phyloP scores from a whole-genome alignment of 1,140 invertebrate genomes.

The Zaprionus vittiger region DNA sequence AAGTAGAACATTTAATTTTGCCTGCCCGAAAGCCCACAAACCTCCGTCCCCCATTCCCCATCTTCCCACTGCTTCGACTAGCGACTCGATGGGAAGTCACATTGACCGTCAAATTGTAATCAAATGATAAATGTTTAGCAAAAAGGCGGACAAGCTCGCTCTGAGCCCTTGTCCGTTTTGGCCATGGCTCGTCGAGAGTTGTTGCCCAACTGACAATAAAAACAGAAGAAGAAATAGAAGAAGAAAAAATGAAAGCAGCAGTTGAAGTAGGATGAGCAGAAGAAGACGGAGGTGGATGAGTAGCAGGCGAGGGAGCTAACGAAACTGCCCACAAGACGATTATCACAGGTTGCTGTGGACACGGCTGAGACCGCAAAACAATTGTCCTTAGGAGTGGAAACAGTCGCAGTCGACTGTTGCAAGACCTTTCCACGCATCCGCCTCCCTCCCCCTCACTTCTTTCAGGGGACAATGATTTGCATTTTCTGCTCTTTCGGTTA shows the following conservation, averaged over 20 bases:
- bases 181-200: constrained; percentile 27
- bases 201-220: constrained; percentile 49
- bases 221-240: constrained; percentile 19
- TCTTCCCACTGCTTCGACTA: background rate
- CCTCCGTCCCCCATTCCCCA: background rate
- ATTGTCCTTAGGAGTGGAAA: constrained; percentile 33
- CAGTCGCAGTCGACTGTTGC: constrained; percentile 12
- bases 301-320: background rate
- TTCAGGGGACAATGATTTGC: constrained; percentile 60
- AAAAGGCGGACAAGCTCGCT: constrained; percentile 23
- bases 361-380: constrained; percentile 39
- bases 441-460: constrained; percentile 3
- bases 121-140: constrained; percentile 71
- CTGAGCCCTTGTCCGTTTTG: background rate
- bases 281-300: background rate
- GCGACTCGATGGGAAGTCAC: constrained; percentile 40
- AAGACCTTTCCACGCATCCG: background rate
- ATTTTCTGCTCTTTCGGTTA: constrained; percentile 63
- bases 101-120: constrained; percentile 75
- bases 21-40: constrained; percentile 8
- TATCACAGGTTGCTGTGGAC: constrained; percentile 67
- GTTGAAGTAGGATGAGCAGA: constrained; percentile 6
- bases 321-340: constrained; percentile 68
- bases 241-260: background rate
- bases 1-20: constrained; percentile 59